Conservation (phyloP, 2,797 vertebrate species). For the Oryzias sinensis region DNA sequence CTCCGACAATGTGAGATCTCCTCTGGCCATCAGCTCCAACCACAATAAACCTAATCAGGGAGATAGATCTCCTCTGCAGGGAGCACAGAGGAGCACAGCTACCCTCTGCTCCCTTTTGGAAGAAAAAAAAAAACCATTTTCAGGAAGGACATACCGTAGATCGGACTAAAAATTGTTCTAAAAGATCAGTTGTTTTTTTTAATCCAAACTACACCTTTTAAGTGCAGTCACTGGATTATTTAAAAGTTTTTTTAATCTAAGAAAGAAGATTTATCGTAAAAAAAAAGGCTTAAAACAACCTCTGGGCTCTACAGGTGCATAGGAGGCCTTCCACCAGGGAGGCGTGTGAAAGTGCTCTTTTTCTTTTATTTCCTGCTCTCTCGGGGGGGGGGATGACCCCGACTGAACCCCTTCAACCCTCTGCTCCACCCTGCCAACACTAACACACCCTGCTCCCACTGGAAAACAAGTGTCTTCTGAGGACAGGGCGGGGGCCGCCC, state of each 20-base stretch:
- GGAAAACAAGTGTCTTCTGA: constrained; percentile 78
- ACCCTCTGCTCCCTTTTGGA: constrained; percentile 18
- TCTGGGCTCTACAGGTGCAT: constrained; percentile 62
- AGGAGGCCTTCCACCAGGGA: constrained; percentile 38
- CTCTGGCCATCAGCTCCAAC: constrained; percentile 39
- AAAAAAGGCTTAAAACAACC: too few relatives aligned
- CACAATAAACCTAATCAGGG: constrained; percentile 62
- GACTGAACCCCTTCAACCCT: constrained; percentile 46
- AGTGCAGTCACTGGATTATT: too few relatives aligned
- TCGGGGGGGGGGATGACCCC: constrained; percentile 52
- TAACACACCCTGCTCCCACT: constrained; percentile 69
- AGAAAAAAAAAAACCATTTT: background rate
- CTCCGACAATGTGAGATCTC: constrained; percentile 59
- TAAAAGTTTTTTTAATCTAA: too few relatives aligned
- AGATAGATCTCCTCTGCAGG: constrained; percentile 32
- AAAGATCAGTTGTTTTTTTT: too few relatives aligned
- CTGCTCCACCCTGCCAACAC: constrained; percentile 72
- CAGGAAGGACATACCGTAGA: constrained; percentile 57
- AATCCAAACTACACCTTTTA: too few relatives aligned
- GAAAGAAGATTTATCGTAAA: too few relatives aligned
- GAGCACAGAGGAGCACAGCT: constrained; percentile 10
- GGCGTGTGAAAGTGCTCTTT: constrained; percentile 73
- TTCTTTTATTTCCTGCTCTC: constrained; percentile 65
- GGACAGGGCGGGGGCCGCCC: constrained; percentile 63
- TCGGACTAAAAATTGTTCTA: too few relatives aligned